Base-by-base conservation (phyloP, 1,140 invertebrate species). In the Pentalonia nigronervosa region DNA sequence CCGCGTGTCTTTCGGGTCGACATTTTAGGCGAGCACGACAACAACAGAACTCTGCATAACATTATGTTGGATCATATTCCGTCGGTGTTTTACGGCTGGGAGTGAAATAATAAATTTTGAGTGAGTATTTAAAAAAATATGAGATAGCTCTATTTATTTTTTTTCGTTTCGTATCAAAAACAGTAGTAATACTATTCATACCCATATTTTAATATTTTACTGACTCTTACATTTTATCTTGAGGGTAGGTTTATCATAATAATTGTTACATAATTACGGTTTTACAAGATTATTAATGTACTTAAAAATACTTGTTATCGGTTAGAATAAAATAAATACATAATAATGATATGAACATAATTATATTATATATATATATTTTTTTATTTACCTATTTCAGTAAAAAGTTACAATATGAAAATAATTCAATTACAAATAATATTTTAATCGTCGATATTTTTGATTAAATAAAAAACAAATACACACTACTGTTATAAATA, bases 1-100 rank as follows among this genome's bases (percentile, higher is more conserved):
- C 88, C 23, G n/a, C 48, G n/a, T 53, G 48, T 89, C 47, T 53
- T 45, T 23, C 21, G 34, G 7, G n/a, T 89, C 50, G 87, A 89
- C 87, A 56, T 90, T 90, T 60, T 60, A 90, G 41, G 53, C 56
- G 41, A 60, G 88, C 53, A 90, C 34, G 48, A 56, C 53, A 60
- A 60, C 60, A 76, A n/a, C 60, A 76, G 60, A 76, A n/a, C 60
- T 20, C 30, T 76, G 60, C 60, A 76, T 76, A 76, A 17, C 60
- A 76, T 76, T 76, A 76, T 14, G 14, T 14, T 1, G 14, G 60
- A 76, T 76, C 60, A 76, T 76, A 76, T 76, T n/a, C 60, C 60
- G 30, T n/a, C 60, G 60, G 60, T 23, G 60, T 76, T 20, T n/a
- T 76, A 34, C 30, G 14, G 30, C 6, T 20, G 30, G 4, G 14